Evolutionary conservation across 2,888 invertebrate genomes (phyloP).

Genomic region (Euproctis similis): DNA sequence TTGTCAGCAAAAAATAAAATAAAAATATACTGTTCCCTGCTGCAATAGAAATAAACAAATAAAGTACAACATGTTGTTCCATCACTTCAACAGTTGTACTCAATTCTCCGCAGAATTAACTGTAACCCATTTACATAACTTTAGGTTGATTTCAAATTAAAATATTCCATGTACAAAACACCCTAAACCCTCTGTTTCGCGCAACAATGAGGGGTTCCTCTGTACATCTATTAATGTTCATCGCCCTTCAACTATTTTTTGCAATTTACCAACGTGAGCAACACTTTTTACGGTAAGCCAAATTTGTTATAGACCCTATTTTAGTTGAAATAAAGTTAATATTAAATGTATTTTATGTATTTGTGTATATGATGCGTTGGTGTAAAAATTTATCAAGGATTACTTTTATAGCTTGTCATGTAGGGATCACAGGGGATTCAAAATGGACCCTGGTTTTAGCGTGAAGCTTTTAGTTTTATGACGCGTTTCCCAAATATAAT

Average conservation of each 20-base stretch:
- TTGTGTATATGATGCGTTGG: conserved; percentile 9
- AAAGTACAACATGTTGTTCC: too few relatives aligned
- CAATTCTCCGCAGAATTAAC: conserved; percentile 19
- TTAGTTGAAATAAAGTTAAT: background rate
- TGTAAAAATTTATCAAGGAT: conserved; percentile 29
- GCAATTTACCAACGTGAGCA: too few relatives aligned
- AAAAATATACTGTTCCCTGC: too few relatives aligned
- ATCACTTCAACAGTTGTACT: conserved; percentile 17
- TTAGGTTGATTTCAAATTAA: conserved; percentile 39
- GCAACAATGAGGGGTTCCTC: conserved; percentile 20
- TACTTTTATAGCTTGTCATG: conserved; percentile 29
- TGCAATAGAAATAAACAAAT: too few relatives aligned
- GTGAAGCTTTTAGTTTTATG: conserved; percentile 7
- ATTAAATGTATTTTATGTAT: conserved; percentile 1
- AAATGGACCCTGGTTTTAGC: conserved; percentile 14
- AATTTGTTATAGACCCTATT: conserved; percentile 7
- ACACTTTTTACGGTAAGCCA: too few relatives aligned
- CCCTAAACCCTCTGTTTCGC: conserved; percentile 19
- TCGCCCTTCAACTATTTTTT: conserved; percentile 20
- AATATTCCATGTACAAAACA: conserved; percentile 31
- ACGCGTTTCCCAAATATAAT: background rate
- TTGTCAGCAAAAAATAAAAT: too few relatives aligned
- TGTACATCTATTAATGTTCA: conserved; percentile 28
- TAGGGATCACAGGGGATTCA: conserved; percentile 13
- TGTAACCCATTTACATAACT: conserved; percentile 30